Evolutionary conservation across 2,113 vertebrate genomes (phyloP), one percentile per base, ranked within the genome.

Genomic region (Xenopus borealis): DNA sequence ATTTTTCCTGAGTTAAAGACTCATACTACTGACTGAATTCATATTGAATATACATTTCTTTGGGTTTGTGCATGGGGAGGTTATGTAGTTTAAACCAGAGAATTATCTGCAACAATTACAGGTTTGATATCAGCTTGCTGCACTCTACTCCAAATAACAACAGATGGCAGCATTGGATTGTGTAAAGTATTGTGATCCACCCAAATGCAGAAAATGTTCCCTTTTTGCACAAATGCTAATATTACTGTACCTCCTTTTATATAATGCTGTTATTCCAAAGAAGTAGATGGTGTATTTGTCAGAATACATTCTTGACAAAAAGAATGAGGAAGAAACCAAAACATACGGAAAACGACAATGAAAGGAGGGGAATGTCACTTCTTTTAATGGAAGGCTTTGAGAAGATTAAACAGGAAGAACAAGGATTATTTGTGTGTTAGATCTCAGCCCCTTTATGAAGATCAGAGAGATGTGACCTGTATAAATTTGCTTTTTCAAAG

Each of bases 81-180:
- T 40, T 40, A 40, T 40, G 8, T 40, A 40, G 33, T 1, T 6
- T 9, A 40, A 40, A 40, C 33, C 33, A 40, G 33, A 40, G 33
- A 40, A 40, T 40, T 6, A 40, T 40, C 5, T 40, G 23, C 23
- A 2, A 27, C 33, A 40, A 9, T 9, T 40, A 40, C 3, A 40
- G 23, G 23, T 27, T 27, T 27, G 23, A 27, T 27, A 12, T 12
- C 12, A n/a, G 1, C 17, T 9, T 61, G 30, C 20, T 7, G 2
- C 17, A 69, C 62, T 18, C 2, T 82, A 18, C 12, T 33, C 64
- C 72, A 76, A 46, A 81, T 40, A 70, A 79, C 90, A 80, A 91
- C 81, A 92, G 91, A 86, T 91, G 90, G 91, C 91, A 92, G 86
- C 89, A 80, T 92, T 91, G 87, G 80, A 72, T 86, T 87, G 80